Base-by-base conservation (phyloP, 35 echinoderm and acorn worm genomes). In the Heliocidaris tuberculata region DNA sequence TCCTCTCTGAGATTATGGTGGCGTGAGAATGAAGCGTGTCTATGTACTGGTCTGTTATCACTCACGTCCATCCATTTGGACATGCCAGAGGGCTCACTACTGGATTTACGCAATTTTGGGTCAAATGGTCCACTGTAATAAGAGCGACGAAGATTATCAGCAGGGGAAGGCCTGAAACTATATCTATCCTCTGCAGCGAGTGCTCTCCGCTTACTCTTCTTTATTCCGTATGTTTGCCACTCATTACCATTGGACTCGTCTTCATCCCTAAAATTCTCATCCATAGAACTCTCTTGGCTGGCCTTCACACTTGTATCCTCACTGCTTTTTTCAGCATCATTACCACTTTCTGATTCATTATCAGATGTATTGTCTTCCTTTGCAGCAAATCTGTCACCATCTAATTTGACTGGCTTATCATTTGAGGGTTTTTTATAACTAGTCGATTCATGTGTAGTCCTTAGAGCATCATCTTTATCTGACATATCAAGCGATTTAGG, bases 11-110 rank as follows among this genome's bases (percentile, higher is more conserved):
- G 50, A 59, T 48, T 30, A 49, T 24, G 50, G 48, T 49, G 50
- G 49, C 91, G 91, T 3, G 91, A 93, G 13, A 59, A 49, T 19
- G 50, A 93, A 49, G 91, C 31, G 30, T 93, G 91, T 48, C 91
- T 49, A 48, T 93, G 50, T 48, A 49, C 29, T 48, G 47, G 50
- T 30, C 50, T 93, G 50, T 48, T 59, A 52, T 93, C 48, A 13
- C 50, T 93, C 29, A 52, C 91, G 16, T 93, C 91, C 47, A 50
- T 93, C 47, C 31, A 93, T 31, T 59, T 49, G 50, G 91, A 93
- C 47, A 93, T 93, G 49, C 91, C 91, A 15, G 91, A 93, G 10
- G 91, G 91, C 48, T 93, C 91, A 93, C 91, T 93, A 31, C 91
- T 93, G 50, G 91, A 93, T 59, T 93, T 93, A 49, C 91, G 91